Conservation (phyloP, 2,113 vertebrate species). For the Malurus alboscapulatus region DNA sequence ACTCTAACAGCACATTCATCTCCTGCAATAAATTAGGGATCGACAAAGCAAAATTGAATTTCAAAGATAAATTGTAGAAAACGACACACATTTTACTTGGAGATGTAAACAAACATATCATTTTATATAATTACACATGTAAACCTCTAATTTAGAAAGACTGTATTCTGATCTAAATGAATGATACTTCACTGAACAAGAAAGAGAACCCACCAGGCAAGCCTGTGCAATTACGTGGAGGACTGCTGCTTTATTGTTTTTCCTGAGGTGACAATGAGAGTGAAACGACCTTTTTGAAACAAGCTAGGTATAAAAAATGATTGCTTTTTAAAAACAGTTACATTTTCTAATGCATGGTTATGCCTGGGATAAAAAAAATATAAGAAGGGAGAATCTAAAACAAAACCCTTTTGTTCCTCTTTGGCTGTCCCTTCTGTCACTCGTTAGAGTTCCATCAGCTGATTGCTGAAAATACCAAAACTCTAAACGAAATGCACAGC, state of each 20-base stretch:
- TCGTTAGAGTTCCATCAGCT: background rate
- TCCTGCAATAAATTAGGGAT: slow-evolving; percentile 52
- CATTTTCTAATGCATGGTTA: background rate
- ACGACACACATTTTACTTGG: slow-evolving; percentile 45
- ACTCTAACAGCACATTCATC: slow-evolving; percentile 45
- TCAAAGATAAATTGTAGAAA: slow-evolving; percentile 68
- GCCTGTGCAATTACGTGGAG: slow-evolving; percentile 43
- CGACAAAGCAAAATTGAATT: slow-evolving; percentile 65
- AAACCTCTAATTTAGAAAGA: slow-evolving; percentile 68
- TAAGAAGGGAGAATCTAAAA: background rate
- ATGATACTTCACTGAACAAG: slow-evolving; percentile 47
- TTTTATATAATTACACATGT: slow-evolving; percentile 70
- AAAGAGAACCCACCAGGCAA: background rate
- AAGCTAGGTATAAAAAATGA: slow-evolving; percentile 27
- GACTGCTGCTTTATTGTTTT: slow-evolving; percentile 56
- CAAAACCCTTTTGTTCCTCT: background rate
- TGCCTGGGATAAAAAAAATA: background rate
- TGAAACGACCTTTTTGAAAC: slow-evolving; percentile 44
- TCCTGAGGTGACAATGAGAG: slow-evolving; percentile 42
- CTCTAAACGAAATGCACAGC: slow-evolving; percentile 42
- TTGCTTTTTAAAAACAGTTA: slow-evolving; percentile 38
- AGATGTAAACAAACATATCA: slow-evolving; percentile 74
- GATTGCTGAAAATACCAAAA: slow-evolving; percentile 58
- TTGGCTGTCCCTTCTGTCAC: background rate
- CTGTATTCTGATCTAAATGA: slow-evolving; percentile 50